phyloP scores from a whole-genome alignment of 2,113 vertebrate genomes.

The Dromiciops gliroides region DNA sequence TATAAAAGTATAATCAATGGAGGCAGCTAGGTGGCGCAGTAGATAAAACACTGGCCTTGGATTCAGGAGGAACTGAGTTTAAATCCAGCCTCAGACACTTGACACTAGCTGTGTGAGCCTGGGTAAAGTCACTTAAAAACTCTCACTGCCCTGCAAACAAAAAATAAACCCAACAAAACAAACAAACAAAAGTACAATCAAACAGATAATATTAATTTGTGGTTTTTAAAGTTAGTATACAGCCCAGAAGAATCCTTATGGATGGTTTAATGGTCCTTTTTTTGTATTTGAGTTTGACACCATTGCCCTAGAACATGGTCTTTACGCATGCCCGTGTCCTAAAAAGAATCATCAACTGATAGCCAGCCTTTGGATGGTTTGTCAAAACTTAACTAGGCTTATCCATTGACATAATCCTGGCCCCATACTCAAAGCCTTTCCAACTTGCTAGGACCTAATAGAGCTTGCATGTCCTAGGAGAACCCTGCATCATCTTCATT shows the following conservation, averaged over 20 bases:
- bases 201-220: background rate
- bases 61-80: too few relatives aligned
- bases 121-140: too few relatives aligned
- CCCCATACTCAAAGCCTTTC: background rate
- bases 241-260: background rate
- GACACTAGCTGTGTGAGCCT: too few relatives aligned
- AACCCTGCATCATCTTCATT: background rate
- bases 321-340: background rate
- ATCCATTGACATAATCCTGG: background rate
- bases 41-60: too few relatives aligned
- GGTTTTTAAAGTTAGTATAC: background rate
- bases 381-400: background rate
- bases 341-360: background rate
- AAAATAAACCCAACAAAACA: too few relatives aligned
- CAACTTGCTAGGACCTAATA: background rate
- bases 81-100: too few relatives aligned
- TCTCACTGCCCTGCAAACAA: too few relatives aligned
- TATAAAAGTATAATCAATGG: background rate
- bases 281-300: background rate
- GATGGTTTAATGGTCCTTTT: background rate
- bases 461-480: background rate
- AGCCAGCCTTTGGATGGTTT: background rate
- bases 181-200: background rate
- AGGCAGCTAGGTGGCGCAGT: too few relatives aligned
- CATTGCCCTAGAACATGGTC: background rate